Evolutionary conservation across 1,140 invertebrate genomes (phyloP), one percentile per base, ranked within the genome.

Genomic region (Drosophila pseudoananassae): DNA sequence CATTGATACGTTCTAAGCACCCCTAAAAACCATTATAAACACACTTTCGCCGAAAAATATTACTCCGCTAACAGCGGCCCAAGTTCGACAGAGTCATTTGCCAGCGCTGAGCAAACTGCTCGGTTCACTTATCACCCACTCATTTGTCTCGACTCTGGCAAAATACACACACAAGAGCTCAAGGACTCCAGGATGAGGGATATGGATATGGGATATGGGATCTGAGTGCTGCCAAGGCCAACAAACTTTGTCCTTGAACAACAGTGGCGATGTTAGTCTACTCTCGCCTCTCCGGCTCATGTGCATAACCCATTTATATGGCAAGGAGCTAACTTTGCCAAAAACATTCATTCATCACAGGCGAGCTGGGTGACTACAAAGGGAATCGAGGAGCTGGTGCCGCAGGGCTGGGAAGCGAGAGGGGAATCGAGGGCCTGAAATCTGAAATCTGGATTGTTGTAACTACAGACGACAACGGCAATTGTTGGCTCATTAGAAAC

Each of bases 401-500:
- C 6, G 5, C 5, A 27, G 20, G 20, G 25, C 25, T 1, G 43
- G 43, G 15, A 43, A 4, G 17, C 43, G 2, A 17, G 4, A 3
- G 4, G n/a, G 43, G 17, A 4, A 73, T 69, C 63, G 53, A 76
- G 73, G 53, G 49, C 49, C 71, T 50, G 38, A 57, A 63, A 75
- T 65, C 72, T 65, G 73, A 52, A 63, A 75, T 65, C 60, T 65
- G 73, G 23, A 43, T 59, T 59, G 29, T 59, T 76, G 43, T 59
- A 43, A 76, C 60, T 73, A 52, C 71, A 65, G 64, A 63, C 64
- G 74, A 70, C 69, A 81, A 49, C 55, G 59, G 64, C 84, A 88
- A 88, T 89, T 88, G 84, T 79, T 89, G 79, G 72, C 83, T 88
- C 83, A 89, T 88, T 88, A 88, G 83, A 88, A 88, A 89, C 83